Evolutionary conservation across 23 tunicate species (phyloP), one percentile per base, ranked within the genome.

Genomic region (Trididemnum clinides): DNA sequence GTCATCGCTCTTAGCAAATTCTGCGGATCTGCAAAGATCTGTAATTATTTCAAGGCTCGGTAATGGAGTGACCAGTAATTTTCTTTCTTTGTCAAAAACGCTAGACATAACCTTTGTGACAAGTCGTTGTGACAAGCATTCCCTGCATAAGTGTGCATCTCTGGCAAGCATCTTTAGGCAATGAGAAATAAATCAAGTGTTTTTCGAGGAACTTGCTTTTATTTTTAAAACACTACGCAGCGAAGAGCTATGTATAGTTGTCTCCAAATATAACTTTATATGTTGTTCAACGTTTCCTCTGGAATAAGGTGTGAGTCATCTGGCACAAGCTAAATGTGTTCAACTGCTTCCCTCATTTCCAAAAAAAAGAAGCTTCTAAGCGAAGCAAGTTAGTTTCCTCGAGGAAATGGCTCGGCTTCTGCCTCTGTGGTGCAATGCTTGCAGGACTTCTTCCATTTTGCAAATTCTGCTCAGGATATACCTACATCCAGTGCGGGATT

Each of bases 21-120:
- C 69, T 62, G 18, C 69, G 27, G 69, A 62, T 62, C 69, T 62
- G 69, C 69, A 62, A 4, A 62, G 21, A 62, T 62, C 69, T 4
- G 27, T 62, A 26, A 62, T 26, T 15, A 4, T 62, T 21, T 62
- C 26, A 12, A 62, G 27, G 27, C 21, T 26, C 4, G 69, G 69
- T 21, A 62, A 21, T 21, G 69, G 69, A 15, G 21, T 62, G 69
- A 26, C 69, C 27, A 62, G 27, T 4, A 62, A 26, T 21, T 62
- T 62, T 21, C 26, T 62, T 26, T 62, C 69, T 62, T 62, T 62
- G 69, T 62, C 69, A 18, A 4, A 21, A 4, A 62, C 21, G 18
- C 69, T 26, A 6, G 69, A 62, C 69, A 62, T 62, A 26, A 62
- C 21, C 27, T 62, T 62, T 21, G 69, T 12, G 27, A 62, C 69